These are phyloP conservation scores for Nannospalax galili DNA, from an alignment of 2,113 vertebrate genomes.

Conservation along the genomic window DNA sequence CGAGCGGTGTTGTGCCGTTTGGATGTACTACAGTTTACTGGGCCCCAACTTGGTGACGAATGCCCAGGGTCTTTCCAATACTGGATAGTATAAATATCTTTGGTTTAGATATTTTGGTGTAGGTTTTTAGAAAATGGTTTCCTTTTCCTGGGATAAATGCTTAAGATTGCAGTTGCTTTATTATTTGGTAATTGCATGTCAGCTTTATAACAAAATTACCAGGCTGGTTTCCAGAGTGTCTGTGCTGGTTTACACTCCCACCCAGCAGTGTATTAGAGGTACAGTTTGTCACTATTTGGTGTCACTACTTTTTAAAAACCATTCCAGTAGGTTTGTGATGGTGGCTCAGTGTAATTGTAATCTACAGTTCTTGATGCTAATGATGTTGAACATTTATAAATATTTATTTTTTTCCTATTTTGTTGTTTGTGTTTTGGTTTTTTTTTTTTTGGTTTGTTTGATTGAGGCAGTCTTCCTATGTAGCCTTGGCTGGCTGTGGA, in stretches of 20 bases:
- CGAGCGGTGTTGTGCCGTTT: not conserved
- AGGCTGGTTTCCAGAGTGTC: not conserved
- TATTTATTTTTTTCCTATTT: not conserved
- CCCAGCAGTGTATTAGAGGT: not conserved
- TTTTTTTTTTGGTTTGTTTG: not conserved
- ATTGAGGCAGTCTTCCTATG: not conserved
- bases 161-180: not conserved
- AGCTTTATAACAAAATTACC: not conserved
- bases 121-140: not conserved
- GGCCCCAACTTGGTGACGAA: not conserved
- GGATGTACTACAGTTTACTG: not conserved
- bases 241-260: not conserved
- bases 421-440: not conserved
- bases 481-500: not conserved
- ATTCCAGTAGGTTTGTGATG: not conserved
- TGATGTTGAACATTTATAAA: not conserved
- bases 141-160: not conserved
- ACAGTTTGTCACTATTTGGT: not conserved
- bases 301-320: not conserved
- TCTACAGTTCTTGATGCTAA: not conserved
- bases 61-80: not conserved
- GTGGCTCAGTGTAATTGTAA: slow-evolving; percentile 26
- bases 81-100: slow-evolving; percentile 32
- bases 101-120: not conserved
- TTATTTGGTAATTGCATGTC: not conserved